Evolutionary conservation across 2,888 invertebrate species (phyloP).

Genomic region (Oxyscelio sp.): DNA sequence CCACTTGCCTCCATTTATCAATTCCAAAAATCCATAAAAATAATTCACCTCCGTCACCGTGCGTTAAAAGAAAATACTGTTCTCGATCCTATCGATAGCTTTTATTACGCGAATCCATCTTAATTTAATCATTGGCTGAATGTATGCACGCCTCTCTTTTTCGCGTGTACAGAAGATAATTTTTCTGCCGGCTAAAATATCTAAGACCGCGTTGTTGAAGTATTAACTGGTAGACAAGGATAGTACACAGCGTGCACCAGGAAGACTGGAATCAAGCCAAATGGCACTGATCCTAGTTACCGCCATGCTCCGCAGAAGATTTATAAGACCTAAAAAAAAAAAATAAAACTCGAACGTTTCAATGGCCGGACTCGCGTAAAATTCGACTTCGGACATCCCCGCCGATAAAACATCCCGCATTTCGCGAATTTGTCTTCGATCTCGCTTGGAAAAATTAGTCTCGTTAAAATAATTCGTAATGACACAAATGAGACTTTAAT

Average conservation of each 20-base stretch:
- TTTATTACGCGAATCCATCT: conserved; percentile 56
- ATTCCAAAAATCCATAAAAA: conserved; percentile 5
- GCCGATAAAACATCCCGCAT: conserved; percentile 49
- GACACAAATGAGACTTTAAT: too few relatives aligned
- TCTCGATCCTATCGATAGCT: conserved; percentile 28
- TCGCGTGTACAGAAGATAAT: conserved; percentile 34
- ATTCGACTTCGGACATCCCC: conserved; percentile 45
- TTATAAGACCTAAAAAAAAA: conserved; percentile 54
- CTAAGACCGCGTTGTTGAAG: conserved; percentile 41
- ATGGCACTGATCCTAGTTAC: conserved; percentile 72
- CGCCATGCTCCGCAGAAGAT: conserved; percentile 53
- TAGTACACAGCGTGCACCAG: too few relatives aligned
- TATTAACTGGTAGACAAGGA: too few relatives aligned
- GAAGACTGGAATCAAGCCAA: conserved; percentile 71
- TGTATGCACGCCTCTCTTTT: conserved; percentile 20
- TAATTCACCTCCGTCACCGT: conserved; percentile 17
- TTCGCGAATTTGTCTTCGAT: conserved; percentile 51
- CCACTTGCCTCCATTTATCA: not conserved
- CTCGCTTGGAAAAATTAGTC: too few relatives aligned
- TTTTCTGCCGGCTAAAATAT: conserved; percentile 55
- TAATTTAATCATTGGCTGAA: conserved; percentile 41
- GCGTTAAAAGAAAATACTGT: conserved; percentile 29
- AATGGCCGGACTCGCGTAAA: conserved; percentile 35
- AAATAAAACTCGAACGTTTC: conserved; percentile 38
- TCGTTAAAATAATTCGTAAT: too few relatives aligned